Evolutionary conservation across 2,113 vertebrate genomes (phyloP).

Genomic region (Eolophus roseicapilla): DNA sequence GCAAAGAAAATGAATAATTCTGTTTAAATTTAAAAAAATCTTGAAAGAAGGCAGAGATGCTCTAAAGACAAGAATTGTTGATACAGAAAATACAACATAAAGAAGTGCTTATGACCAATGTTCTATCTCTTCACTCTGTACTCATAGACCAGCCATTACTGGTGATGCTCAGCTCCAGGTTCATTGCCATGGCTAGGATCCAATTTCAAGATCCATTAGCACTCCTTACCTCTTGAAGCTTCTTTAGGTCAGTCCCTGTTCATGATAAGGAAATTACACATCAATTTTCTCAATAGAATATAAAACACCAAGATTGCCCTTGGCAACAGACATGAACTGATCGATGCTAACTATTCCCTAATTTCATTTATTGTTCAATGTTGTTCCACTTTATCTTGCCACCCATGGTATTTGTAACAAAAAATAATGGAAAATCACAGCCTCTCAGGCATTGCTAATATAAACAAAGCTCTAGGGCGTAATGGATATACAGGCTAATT

Average conservation of each 20-base stretch:
- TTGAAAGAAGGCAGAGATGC: not conserved
- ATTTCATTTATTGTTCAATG: slow-evolving; percentile 32
- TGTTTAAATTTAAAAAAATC: not conserved
- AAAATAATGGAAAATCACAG: not conserved
- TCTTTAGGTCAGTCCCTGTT: slow-evolving; percentile 27
- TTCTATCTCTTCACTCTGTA: not conserved
- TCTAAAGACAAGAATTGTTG: not conserved
- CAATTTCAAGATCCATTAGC: slow-evolving; percentile 44
- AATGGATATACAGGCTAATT: slow-evolving; percentile 9
- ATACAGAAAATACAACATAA: not conserved
- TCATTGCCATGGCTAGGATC: slow-evolving; percentile 16
- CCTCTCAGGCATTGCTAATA: not conserved
- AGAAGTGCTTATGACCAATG: not conserved
- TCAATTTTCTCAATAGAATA: slow-evolving; percentile 49
- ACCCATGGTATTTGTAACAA: not conserved
- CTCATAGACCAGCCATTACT: not conserved
- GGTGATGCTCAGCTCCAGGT: not conserved
- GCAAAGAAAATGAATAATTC: not conserved
- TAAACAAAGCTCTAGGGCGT: not conserved
- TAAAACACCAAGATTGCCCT: slow-evolving; percentile 24
- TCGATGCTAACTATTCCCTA: slow-evolving; percentile 39
- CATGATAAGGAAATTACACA: slow-evolving; percentile 46
- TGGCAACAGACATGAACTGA: slow-evolving; percentile 46
- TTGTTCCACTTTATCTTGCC: slow-evolving; percentile 13
- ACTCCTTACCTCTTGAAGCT: slow-evolving; percentile 39